phyloP scores from a whole-genome alignment of 2,797 vertebrate species.

The Malurus leucopterus region DNA sequence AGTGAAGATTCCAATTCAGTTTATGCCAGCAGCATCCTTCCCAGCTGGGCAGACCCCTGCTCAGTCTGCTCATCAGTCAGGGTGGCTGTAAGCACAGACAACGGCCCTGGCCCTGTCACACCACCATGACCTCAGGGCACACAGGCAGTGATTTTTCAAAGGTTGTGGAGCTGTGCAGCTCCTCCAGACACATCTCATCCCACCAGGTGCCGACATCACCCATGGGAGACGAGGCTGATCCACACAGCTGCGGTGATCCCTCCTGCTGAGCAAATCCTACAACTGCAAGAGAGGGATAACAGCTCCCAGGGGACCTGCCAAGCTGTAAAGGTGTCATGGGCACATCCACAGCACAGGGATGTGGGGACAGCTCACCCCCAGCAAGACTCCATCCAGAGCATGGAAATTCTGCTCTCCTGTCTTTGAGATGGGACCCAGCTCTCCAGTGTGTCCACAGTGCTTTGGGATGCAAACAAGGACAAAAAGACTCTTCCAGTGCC shows the following conservation, averaged over 20 bases:
- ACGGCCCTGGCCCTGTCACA: too few relatives aligned
- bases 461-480: background rate
- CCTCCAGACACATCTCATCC: background rate
- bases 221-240: accelerated
- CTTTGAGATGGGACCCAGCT: background rate
- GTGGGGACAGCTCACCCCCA: background rate
- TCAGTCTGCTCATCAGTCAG: background rate
- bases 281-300: background rate
- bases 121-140: accelerated
- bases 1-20: background rate
- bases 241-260: background rate
- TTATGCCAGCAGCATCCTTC: background rate
- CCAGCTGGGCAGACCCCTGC: background rate
- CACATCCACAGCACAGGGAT: background rate
- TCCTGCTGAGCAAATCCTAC: background rate
- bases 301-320: background rate
- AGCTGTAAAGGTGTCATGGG: background rate
- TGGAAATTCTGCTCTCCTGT: background rate
- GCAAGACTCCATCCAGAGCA: background rate
- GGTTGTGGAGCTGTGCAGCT: background rate
- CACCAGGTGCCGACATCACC: accelerated
- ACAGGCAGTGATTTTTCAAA: background rate
- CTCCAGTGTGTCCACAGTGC: background rate
- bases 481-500: background rate
- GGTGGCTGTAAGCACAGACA: accelerated